These are phyloP conservation scores for Paedocypris sp. DNA, from an alignment of 2,113 vertebrate species.

Conservation along the genomic window DNA sequence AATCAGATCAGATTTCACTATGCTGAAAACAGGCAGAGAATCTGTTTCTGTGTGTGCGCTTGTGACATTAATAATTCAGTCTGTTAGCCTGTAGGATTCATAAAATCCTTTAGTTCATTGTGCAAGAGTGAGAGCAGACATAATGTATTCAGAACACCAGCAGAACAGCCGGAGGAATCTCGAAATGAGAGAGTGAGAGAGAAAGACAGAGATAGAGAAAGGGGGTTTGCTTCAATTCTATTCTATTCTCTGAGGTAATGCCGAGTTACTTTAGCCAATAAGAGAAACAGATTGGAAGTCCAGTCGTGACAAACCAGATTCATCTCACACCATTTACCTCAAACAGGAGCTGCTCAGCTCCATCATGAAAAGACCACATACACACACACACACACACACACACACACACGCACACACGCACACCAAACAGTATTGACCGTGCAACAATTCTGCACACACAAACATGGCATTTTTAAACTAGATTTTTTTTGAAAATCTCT, in stretches of 20 bases:
- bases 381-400: not conserved
- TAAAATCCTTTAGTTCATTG: constrained; percentile 15
- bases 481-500: too few species aligned
- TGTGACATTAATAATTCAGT: constrained; percentile 16
- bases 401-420: not conserved
- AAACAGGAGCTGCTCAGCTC: not conserved
- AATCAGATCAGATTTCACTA: not conserved
- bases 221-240: too few species aligned
- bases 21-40: not conserved
- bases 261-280: constrained; percentile 11
- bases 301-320: constrained; percentile 1
- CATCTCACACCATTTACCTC: constrained; percentile 7
- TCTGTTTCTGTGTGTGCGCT: constrained; percentile 1
- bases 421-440: not conserved
- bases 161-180: constrained; percentile 8
- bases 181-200: not conserved
- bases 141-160: constrained; percentile 17
- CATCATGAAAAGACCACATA: not conserved
- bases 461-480: too few species aligned
- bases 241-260: constrained; percentile 12
- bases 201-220: not conserved
- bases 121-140: not conserved
- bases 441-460: too few species aligned
- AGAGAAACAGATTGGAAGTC: constrained; percentile 6
- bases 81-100: constrained; percentile 19